Base-by-base conservation (phyloP, 1,140 invertebrate genomes). In the Drosophila navojoa region DNA sequence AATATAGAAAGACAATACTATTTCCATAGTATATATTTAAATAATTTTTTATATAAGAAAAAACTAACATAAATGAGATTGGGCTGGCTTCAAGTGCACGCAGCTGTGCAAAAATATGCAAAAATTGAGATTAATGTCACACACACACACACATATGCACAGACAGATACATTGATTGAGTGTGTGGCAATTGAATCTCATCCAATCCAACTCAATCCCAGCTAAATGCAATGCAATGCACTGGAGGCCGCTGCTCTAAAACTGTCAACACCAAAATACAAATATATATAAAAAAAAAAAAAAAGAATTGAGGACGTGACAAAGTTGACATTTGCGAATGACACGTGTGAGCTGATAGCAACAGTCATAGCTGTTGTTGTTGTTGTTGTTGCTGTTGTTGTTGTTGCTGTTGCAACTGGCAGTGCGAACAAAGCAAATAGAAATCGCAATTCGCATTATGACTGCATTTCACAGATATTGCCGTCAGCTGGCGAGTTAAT, bases 81-180 rank as follows among this genome's bases (percentile, higher is more conserved):
- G 25, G 15, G 45, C 35, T n/a, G 61, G 19, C 57, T 55, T 69
- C 57, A 72, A 72, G 70, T 72, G 70, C 69, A 67, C 62, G 63
- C 82, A 87, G 78, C 82, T 86, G 82, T 78, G 82, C 75, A 45
- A 57, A 79, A 68, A 74, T 86, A 86, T 86, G 79, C 75, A 87
- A 78, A 85, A 81, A 86, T 76, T 58, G 53, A 81, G 81, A 86
- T 86, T 87, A 87, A 87, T 86, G 81, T 86, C 81, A 44, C 38
- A 58, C 16, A 42, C 38, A 25, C 40, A 27, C 38, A 44, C 40
- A 44, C 19, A 42, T 11, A 42, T 19, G 19, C 49, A 2, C 5
- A 32, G 6, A 22, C 13, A 71, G 19, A 53, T 32, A 38, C 63
- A 29, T 10, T 45, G 50, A 35, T 54, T 54, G 38, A 57, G 60